Conservation (phyloP, 2,113 vertebrate species). For the Tenrec ecaudatus region DNA sequence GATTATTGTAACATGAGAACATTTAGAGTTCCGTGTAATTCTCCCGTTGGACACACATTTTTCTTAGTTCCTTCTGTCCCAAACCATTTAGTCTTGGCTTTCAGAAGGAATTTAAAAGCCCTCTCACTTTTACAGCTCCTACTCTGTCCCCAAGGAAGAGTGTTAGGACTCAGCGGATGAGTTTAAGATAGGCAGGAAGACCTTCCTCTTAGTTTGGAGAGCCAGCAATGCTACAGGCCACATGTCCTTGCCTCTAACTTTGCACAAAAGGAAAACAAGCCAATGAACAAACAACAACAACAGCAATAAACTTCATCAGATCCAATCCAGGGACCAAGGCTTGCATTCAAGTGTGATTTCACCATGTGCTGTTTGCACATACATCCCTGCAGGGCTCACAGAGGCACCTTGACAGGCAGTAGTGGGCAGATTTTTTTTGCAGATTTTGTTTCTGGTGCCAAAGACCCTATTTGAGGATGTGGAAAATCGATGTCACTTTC, state of each 20-base stretch:
- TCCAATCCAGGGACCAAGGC: neutral
- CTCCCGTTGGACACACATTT: neutral
- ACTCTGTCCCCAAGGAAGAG: neutral
- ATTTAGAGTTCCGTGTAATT: neutral
- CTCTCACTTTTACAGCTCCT: neutral
- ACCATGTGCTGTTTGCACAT: neutral
- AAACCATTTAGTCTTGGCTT: neutral
- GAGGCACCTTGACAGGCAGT: neutral
- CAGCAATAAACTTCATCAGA: neutral
- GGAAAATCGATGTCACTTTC: neutral
- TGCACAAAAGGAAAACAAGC: no score
- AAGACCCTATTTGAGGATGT: neutral
- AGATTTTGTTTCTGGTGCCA: neutral
- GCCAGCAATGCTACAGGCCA: no score
- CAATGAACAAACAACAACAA: neutral
- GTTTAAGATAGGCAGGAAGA: neutral
- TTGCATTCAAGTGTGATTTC: neutral
- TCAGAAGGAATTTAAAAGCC: neutral
- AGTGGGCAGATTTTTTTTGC: neutral
- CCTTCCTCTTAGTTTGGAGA: neutral
- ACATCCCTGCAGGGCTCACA: neutral
- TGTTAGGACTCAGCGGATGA: neutral
- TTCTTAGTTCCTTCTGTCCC: neutral
- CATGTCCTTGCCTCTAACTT: neutral
- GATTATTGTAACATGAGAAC: neutral